Evolutionary conservation across 2,113 vertebrate species (phyloP), one percentile per base, ranked within the genome.

Genomic region (Holacanthus passer): DNA sequence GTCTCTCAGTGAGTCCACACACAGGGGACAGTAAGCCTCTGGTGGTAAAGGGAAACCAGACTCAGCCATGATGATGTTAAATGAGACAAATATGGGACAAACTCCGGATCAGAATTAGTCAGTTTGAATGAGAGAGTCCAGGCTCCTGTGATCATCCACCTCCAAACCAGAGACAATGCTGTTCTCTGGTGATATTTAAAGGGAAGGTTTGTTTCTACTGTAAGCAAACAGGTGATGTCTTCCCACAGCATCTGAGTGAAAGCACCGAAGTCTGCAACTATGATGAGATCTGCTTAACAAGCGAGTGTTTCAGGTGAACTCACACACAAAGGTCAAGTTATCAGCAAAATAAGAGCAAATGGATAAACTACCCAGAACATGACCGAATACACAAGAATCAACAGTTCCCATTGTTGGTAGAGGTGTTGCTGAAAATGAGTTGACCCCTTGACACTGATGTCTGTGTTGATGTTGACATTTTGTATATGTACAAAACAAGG

Each of bases 11-110:
- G 31, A 10, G 39, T 95, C 94, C 12, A 60, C 64, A 69, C 95
- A 96, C 37, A 96, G 93, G 1, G 73, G 85, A 78, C 95, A 95
- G 56, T 86, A 90, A 20, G 59, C 50, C 1, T 94, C 94, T 17
- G 92, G 90, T 37, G 89, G 92, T 16, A 83, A 70, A 27, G 90
- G 89, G 58, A 89, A 94, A 48, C 77, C 35, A 3, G 94, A 90
- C 17, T 95, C 95, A 41, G 94, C 90, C 94, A 96, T 96, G 69
- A 29, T 77, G 59, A 20, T 64, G 43, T 1, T 71, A 3, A 29
- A 81, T 20, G 14, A 81, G 12, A 32, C 10, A 27, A 79, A 77
- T 52, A 41, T 43, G 5, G 6, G 13, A 64, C 27, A 9, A 19
- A 53, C 4, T 72, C 31, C 10, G 17, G 62, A 68, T 73, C 9